Percentiles rank a stretch among this genome's conserved stretches.
Conservation (phyloP, 2,888 invertebrate genomes). For the Cosmia trapezina region DNA sequence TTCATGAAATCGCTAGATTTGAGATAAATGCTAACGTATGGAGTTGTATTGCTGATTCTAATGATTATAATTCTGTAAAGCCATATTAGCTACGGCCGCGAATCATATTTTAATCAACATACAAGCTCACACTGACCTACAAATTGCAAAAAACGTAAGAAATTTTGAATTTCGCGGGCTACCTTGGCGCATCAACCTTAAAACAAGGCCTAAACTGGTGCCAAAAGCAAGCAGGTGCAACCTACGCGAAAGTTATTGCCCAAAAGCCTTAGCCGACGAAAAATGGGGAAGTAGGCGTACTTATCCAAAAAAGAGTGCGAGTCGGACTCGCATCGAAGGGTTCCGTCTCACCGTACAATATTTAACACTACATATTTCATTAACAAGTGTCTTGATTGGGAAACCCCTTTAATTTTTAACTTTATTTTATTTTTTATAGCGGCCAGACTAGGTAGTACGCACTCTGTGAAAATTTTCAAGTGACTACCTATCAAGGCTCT, state of each 20-base stretch:
- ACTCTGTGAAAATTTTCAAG: neutral
- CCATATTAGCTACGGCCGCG: too few species aligned
- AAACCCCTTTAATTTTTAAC: too few species aligned
- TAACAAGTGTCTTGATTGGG: neutral
- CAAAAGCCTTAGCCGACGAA: neutral
- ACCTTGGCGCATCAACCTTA: too few species aligned
- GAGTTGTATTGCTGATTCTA: too few species aligned
- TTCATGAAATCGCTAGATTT: too few species aligned
- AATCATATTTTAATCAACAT: too few species aligned
- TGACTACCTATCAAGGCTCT: neutral
- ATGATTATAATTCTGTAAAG: too few species aligned
- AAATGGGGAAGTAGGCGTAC: constrained; percentile 1
- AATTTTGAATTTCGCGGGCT: too few species aligned
- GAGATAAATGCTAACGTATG: too few species aligned
- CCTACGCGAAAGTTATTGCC: neutral
- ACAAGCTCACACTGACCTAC: too few species aligned
- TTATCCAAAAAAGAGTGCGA: neutral
- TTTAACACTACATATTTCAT: neutral
- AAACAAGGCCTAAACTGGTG: constrained; percentile 21
- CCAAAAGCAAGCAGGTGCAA: constrained; percentile 45
- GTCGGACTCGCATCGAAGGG: neutral
- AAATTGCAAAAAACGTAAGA: too few species aligned
- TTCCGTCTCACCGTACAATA: neutral
- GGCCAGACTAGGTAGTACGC: neutral
- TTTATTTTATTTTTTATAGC: neutral